These are phyloP conservation scores for Grammomys surdaster DNA, from an alignment of 2,113 vertebrate genomes.

Conservation along the genomic window DNA sequence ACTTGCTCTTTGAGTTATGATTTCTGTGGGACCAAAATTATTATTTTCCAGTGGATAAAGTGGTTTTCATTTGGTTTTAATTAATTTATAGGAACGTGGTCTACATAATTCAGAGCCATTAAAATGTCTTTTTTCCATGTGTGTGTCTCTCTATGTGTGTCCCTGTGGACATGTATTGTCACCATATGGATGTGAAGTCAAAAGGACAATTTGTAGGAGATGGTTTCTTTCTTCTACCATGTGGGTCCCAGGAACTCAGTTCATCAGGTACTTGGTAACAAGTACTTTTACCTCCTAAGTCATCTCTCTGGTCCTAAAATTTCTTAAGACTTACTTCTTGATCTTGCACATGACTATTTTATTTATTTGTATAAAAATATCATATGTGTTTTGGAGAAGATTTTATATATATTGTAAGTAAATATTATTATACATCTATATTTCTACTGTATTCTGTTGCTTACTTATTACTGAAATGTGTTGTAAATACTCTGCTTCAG, in stretches of 20 bases:
- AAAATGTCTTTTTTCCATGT: background rate
- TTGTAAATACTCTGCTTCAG: background rate
- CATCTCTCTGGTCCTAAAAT: background rate
- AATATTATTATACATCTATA: background rate
- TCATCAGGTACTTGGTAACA: background rate
- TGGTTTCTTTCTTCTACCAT: too few species aligned
- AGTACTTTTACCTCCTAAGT: background rate
- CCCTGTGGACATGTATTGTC: too few species aligned
- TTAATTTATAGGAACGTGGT: background rate
- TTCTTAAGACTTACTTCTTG: background rate
- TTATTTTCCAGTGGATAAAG: background rate
- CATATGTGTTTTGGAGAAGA: constrained; percentile 15
- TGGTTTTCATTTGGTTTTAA: background rate
- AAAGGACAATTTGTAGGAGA: background rate
- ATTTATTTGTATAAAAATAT: background rate
- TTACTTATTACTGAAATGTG: background rate
- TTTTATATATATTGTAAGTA: background rate
- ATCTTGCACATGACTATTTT: background rate
- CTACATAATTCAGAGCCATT: background rate
- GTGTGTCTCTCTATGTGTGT: background rate
- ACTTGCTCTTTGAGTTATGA: constrained; percentile 13
- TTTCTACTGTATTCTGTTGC: background rate
- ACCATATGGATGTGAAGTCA: too few species aligned
- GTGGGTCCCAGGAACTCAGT: background rate
- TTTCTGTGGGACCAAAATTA: constrained; percentile 12